Evolutionary conservation across 2,888 invertebrate species (phyloP), one percentile per base, ranked within the genome.

Genomic region (Eurois occulta): DNA sequence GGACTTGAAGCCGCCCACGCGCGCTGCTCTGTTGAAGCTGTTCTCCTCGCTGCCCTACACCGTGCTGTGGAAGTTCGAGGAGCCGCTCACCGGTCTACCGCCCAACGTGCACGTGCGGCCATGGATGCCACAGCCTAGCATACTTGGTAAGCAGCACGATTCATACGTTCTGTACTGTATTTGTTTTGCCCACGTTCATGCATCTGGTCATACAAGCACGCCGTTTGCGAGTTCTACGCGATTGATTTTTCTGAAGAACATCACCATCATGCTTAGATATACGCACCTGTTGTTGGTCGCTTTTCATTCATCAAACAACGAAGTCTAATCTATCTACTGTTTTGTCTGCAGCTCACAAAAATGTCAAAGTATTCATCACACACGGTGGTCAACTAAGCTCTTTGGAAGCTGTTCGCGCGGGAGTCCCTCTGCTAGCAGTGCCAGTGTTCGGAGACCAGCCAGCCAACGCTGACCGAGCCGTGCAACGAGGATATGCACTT

Each of bases 71-170:
- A 97, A 97, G 88, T 97, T 95, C 72, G 97, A 97, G 77, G 93
- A 93, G 11, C 83, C 93, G 0, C 73, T 96, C 1, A 87, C 90
- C 1, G 58, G 71, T 6, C 85, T 95, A 28, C 96, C 97, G 0
- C 90, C 92, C 73, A 97, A 97, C 72, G 93, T 97, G 0, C 95
- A 96, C 74, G 90, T 96, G 3, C 90, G 92, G 35, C 87, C 95
- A 1, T 97, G 97, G 97, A 90, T 97, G 88, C 97, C 97, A 0
- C 97, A 97, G 83, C 90, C 95, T 24, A 96, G 97, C 84, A 93
- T 97, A 55, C 90, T 97, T 16, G 95, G 97, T 97, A 83, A 8
- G 48, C 11, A 35, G 16, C 13, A 38, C 6, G 13, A 38, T 38
- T 24, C 1, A 28, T 58, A 11, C 16, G 18, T 28, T 0, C 52